A percentile compares a stretch with the other conserved stretches of the same genome.
Conservation (phyloP, 2,888 invertebrate genomes). For the Clanis bilineata region DNA sequence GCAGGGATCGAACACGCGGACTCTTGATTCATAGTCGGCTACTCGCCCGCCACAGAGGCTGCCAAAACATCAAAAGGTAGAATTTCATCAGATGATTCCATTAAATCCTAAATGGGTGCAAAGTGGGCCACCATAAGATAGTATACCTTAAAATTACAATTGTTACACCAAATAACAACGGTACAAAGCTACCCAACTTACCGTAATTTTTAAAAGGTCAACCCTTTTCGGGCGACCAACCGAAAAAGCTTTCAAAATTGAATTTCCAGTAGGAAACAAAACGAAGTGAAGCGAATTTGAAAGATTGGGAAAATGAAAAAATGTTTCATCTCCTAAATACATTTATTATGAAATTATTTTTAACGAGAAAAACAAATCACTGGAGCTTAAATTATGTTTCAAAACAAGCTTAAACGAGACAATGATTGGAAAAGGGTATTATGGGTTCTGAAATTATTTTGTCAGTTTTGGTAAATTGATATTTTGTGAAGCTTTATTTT, state of each 20-base stretch:
- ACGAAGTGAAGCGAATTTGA: conserved; percentile 1
- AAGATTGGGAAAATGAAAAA: neutral
- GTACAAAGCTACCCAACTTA: neutral
- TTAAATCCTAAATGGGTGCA: neutral
- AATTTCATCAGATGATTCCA: too few relatives aligned
- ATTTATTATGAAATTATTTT: conserved; percentile 1
- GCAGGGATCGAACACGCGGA: too few relatives aligned
- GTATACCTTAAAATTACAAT: too few relatives aligned
- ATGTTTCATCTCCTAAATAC: neutral
- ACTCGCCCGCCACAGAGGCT: too few relatives aligned
- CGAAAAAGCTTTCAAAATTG: conserved; percentile 4
- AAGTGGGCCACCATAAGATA: too few relatives aligned
- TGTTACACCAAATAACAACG: neutral
- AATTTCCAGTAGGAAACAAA: conserved; percentile 5
- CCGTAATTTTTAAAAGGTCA: neutral
- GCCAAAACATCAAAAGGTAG: too few relatives aligned
- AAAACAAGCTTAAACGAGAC: neutral
- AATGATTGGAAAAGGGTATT: neutral
- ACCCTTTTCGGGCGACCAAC: neutral
- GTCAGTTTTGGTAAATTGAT: neutral
- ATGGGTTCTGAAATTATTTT: neutral
- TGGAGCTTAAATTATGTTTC: conserved; percentile 1
- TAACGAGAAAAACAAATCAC: neutral
- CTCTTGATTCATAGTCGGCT: too few relatives aligned
- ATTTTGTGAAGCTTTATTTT: neutral